Conservation (phyloP, 2,113 vertebrate species). For the Salvator merianae region DNA sequence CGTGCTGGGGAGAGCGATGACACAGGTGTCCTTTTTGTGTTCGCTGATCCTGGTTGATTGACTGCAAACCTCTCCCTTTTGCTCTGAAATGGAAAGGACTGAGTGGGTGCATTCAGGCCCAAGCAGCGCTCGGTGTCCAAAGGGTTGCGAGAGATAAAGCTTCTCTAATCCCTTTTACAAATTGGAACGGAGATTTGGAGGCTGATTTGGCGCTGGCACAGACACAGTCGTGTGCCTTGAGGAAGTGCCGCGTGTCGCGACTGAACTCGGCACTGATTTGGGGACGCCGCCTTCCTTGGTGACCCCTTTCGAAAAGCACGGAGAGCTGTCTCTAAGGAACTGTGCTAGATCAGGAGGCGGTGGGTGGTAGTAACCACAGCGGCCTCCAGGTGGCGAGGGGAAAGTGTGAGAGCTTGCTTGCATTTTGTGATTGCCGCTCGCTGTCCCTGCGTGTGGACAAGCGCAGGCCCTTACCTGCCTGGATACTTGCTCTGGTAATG, state of each 20-base stretch:
- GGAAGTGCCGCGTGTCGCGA: not conserved
- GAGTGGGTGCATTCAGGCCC: too few species aligned
- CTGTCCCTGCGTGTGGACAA: too few species aligned
- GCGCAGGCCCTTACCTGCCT: too few species aligned
- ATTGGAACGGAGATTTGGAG: too few species aligned
- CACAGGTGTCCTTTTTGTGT: slow-evolving; percentile 5
- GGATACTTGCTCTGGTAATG: too few species aligned
- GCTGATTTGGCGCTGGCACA: too few species aligned
- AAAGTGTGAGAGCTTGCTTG: too few species aligned
- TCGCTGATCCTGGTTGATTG: not conserved
- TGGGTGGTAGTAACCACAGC: too few species aligned
- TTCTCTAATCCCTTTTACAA: not conserved
- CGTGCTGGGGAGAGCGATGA: not conserved
- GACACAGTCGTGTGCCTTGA: not conserved
- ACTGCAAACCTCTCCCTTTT: not conserved
- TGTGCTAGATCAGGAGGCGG: not conserved
- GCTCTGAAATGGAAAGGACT: not conserved
- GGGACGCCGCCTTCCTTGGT: too few species aligned
- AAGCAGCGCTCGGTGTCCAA: not conserved
- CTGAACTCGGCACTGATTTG: not conserved
- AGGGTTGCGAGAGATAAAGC: not conserved
- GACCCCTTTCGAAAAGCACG: not conserved
- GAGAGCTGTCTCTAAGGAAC: not conserved
- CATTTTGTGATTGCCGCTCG: too few species aligned
- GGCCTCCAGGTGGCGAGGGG: too few species aligned